A percentile compares a stretch with the other conserved stretches of the same genome.
These are phyloP conservation scores for Odontomyia ornata DNA, from an alignment of 2,888 invertebrate species.

Conservation along the genomic window DNA sequence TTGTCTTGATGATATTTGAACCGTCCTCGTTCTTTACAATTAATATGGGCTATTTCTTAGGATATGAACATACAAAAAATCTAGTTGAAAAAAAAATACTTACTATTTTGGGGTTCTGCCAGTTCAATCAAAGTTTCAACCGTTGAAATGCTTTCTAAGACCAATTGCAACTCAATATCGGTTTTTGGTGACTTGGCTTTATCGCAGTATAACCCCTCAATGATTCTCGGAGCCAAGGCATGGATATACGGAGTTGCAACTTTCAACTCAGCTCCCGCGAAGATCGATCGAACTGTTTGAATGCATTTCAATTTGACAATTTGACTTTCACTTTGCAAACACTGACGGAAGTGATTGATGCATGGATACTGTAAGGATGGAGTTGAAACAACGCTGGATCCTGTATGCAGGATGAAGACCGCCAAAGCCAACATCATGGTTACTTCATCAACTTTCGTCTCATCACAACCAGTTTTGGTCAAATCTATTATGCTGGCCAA, in stretches of 20 bases:
- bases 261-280: constrained; percentile 74
- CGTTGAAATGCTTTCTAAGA: constrained; percentile 76
- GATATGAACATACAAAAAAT: background rate
- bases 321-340: constrained; percentile 74
- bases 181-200: constrained; percentile 69
- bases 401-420: constrained; percentile 86
- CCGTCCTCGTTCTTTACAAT: background rate
- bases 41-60: too few relatives aligned
- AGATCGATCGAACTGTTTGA: constrained; percentile 80
- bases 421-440: constrained; percentile 89
- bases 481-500: constrained; percentile 90
- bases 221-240: constrained; percentile 79
- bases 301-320: constrained; percentile 80
- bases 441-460: constrained; percentile 82
- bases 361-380: constrained; percentile 90
- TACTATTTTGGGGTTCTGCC: constrained; percentile 81
- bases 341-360: constrained; percentile 90
- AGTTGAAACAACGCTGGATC: constrained; percentile 77
- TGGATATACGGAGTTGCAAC: constrained; percentile 84
- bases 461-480: constrained; percentile 79
- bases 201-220: constrained; percentile 77
- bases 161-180: constrained; percentile 76
- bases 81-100: constrained; percentile 64
- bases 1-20: too few relatives aligned
- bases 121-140: constrained; percentile 78